Conservation (phyloP, 2,797 vertebrate species). For the Alosa sapidissima region DNA sequence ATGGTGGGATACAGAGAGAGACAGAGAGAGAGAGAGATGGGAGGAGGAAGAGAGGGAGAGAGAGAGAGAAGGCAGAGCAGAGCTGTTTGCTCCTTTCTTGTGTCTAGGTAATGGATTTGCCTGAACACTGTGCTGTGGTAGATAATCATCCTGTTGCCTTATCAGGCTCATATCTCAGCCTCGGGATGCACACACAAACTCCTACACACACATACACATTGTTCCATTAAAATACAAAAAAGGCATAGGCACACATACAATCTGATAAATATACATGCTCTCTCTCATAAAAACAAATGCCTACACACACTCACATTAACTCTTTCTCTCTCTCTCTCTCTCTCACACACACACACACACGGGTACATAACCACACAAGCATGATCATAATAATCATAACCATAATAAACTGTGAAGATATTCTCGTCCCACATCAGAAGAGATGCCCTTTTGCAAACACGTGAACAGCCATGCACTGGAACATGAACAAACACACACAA, state of each 20-base stretch:
- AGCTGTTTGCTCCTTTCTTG: neutral
- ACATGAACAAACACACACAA: neutral
- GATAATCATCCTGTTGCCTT: conserved; percentile 13
- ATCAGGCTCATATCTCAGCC: neutral
- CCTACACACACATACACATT: neutral
- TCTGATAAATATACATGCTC: neutral
- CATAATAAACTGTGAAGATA: neutral
- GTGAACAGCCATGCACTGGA: neutral
- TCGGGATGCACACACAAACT: neutral
- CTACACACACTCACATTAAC: neutral
- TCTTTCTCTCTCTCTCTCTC: neutral
- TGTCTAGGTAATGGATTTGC: conserved; percentile 1
- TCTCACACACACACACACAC: too few relatives aligned
- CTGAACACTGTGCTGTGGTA: conserved; percentile 3
- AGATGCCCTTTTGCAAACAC: neutral
- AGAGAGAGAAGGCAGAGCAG: neutral
- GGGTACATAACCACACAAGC: too few relatives aligned
- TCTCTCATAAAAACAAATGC: neutral
- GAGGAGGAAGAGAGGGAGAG: neutral
- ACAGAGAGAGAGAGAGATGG: neutral
- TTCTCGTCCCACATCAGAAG: neutral
- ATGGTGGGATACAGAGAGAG: neutral
- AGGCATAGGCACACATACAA: neutral
- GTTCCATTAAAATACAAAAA: neutral
- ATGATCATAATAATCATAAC: neutral